Percentiles rank a stretch among this genome's conserved stretches.
phyloP scores from a whole-genome alignment of 2,797 vertebrate genomes.

The Myripristis jacobus region DNA sequence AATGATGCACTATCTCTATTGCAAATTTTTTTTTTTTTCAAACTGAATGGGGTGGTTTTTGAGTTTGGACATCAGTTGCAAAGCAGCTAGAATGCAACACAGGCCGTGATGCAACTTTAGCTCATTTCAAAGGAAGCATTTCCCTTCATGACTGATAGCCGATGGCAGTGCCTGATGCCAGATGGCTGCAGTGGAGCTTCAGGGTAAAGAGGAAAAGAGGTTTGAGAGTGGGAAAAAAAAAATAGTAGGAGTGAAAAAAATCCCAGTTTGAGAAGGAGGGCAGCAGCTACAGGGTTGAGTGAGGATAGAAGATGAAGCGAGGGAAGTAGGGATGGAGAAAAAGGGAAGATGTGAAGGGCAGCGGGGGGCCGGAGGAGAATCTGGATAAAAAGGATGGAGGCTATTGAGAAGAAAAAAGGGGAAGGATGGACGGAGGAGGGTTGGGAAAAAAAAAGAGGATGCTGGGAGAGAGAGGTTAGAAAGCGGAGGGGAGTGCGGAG shows the following conservation, averaged over 20 bases:
- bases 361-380: slow-evolving; percentile 22
- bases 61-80: too few relatives aligned
- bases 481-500: slow-evolving; percentile 40
- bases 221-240: slow-evolving; percentile 40
- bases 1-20: too few relatives aligned
- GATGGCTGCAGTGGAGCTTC: neutral
- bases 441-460: slow-evolving; percentile 28
- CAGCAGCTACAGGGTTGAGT: slow-evolving; percentile 12
- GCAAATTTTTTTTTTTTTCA: too few relatives aligned
- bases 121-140: too few relatives aligned
- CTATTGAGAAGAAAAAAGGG: slow-evolving; percentile 26
- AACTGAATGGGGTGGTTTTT: too few relatives aligned
- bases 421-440: slow-evolving; percentile 24
- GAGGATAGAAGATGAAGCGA: slow-evolving; percentile 23
- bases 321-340: neutral
- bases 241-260: slow-evolving; percentile 33
- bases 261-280: slow-evolving; percentile 30
- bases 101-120: too few relatives aligned
- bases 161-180: slow-evolving; percentile 10
- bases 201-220: slow-evolving; percentile 13
- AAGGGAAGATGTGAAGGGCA: neutral
- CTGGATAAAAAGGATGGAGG: slow-evolving; percentile 50
- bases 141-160: neutral
- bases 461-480: slow-evolving; percentile 42
- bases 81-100: too few relatives aligned